These are phyloP conservation scores for Notechis scutatus DNA, from an alignment of 2,113 vertebrate species.

Conservation along the genomic window DNA sequence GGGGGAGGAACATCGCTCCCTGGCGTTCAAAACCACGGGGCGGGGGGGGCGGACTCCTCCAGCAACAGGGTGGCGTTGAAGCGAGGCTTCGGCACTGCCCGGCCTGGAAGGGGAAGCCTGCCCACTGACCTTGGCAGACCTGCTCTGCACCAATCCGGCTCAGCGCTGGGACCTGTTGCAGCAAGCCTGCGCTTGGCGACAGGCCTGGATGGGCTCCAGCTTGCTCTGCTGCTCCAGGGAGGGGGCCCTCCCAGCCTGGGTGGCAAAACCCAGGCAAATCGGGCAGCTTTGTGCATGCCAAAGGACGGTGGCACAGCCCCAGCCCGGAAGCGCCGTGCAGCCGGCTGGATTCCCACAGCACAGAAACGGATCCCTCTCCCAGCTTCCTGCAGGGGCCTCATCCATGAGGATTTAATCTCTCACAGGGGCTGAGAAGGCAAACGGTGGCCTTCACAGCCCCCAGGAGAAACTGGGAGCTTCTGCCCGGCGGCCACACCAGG, in stretches of 20 bases:
- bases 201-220: neutral
- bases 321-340: neutral
- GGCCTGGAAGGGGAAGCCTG: neutral
- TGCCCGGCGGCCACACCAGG: neutral
- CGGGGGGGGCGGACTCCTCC: neutral
- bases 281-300: neutral
- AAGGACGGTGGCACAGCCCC: neutral
- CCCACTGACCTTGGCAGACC: neutral
- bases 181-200: neutral
- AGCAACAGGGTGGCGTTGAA: neutral
- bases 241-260: too few species aligned
- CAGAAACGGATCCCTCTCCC: neutral
- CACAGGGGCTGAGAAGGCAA: neutral
- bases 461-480: neutral
- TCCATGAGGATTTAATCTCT: neutral
- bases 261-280: neutral
- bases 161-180: neutral
- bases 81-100: rapidly evolving
- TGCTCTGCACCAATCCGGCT: neutral
- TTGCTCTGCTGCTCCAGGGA: neutral
- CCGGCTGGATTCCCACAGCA: neutral
- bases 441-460: neutral
- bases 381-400: neutral
- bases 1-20: rapidly evolving
- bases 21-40: neutral